These are phyloP conservation scores for Nothoprocta pentlandii DNA, from an alignment of 2,113 vertebrate genomes.

Conservation along the genomic window DNA sequence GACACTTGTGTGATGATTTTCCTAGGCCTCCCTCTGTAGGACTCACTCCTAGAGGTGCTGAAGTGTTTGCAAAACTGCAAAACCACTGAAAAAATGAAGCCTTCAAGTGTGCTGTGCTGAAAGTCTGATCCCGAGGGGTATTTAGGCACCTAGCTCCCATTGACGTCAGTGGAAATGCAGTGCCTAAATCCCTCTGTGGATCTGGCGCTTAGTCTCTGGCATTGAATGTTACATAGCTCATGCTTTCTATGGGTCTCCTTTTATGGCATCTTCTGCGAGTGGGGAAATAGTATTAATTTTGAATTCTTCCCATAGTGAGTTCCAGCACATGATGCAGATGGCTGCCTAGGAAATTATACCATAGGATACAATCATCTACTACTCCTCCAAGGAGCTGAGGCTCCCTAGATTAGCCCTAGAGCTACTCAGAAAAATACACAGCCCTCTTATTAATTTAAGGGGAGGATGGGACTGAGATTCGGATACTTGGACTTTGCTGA, in stretches of 20 bases:
- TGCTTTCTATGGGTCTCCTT: constrained; percentile 37
- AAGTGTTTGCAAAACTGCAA: neutral
- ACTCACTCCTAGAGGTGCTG: neutral
- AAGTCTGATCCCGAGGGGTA: neutral
- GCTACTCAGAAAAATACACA: neutral
- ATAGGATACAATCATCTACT: neutral
- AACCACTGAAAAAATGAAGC: neutral
- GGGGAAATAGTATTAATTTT: constrained; percentile 17
- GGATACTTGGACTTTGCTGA: neutral
- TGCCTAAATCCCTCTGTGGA: constrained; percentile 16
- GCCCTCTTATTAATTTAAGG: neutral
- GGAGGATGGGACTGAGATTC: neutral
- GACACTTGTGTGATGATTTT: neutral
- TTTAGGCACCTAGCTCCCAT: neutral
- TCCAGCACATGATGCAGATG: neutral
- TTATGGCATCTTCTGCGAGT: constrained; percentile 41
- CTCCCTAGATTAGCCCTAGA: neutral
- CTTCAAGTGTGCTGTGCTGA: neutral
- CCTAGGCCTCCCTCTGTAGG: neutral
- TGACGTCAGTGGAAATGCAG: neutral
- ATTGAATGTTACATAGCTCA: neutral
- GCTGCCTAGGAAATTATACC: constrained; percentile 16
- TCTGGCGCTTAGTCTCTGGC: neutral
- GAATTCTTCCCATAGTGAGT: neutral
- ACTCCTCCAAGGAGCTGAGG: neutral